phyloP scores from a whole-genome alignment of 2,113 vertebrate genomes.

The Ophthalmotilapia sp. region DNA sequence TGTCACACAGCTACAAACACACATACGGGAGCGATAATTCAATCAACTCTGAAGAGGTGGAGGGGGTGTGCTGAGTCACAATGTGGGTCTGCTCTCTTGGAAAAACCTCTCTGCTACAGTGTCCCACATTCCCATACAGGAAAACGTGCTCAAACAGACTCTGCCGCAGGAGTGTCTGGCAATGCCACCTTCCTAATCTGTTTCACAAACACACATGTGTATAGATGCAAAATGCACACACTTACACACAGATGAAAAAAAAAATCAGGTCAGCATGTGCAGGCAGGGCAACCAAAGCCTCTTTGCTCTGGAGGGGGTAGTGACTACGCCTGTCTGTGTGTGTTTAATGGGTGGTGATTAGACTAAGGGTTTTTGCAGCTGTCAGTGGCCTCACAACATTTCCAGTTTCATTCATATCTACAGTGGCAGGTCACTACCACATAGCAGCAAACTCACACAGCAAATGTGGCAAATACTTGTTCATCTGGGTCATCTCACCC shows the following conservation, averaged over 20 bases:
- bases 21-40: slow-evolving; percentile 8
- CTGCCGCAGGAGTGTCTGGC: not conserved
- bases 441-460: not conserved
- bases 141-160: slow-evolving; percentile 22
- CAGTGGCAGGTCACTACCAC: not conserved
- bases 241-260: not conserved
- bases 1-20: not conserved
- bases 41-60: not conserved
- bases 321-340: slow-evolving; percentile 4
- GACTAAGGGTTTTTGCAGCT: not conserved
- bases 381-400: not conserved
- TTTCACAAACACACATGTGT: slow-evolving; percentile 31
- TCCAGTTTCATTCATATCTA: slow-evolving; percentile 29
- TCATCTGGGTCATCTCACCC: slow-evolving; percentile 23
- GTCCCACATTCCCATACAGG: slow-evolving; percentile 43
- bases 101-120: not conserved
- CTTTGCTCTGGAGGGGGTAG: slow-evolving; percentile 31
- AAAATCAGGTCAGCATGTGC: slow-evolving; percentile 60
- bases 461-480: not conserved
- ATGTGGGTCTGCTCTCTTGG: slow-evolving; percentile 4
- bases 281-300: slow-evolving; percentile 46
- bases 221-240: slow-evolving; percentile 14
- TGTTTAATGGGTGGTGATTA: slow-evolving; percentile 22
- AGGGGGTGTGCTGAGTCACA: not conserved
- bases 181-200: slow-evolving; percentile 42